These are phyloP conservation scores for Triplophysa dalaica DNA, from an alignment of 2,113 vertebrate genomes.

Conservation along the genomic window DNA sequence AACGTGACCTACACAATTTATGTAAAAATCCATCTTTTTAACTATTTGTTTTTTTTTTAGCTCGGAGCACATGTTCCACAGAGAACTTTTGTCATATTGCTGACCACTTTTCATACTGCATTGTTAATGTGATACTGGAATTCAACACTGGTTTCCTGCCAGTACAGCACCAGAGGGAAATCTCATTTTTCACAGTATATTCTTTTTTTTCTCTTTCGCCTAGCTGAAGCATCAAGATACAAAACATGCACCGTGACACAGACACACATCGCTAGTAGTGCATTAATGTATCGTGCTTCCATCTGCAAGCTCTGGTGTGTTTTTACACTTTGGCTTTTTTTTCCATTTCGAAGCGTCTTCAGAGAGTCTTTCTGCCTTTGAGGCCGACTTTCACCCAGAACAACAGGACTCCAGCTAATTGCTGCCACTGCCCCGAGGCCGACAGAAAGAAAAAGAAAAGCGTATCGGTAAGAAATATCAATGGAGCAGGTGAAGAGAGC, in stretches of 20 bases:
- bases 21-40: background rate
- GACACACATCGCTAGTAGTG: conserved; percentile 2
- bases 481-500: conserved; percentile 30
- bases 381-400: conserved; percentile 12
- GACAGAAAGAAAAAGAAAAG: background rate
- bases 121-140: conserved; percentile 31
- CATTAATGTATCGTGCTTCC: conserved; percentile 17
- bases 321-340: conserved; percentile 16
- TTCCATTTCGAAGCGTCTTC: background rate
- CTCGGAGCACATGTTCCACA: background rate
- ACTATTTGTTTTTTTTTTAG: background rate
- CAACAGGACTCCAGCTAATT: conserved; percentile 38
- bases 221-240: background rate
- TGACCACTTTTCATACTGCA: conserved; percentile 1
- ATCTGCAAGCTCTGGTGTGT: conserved; percentile 1
- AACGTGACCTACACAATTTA: background rate
- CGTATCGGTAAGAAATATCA: conserved; percentile 23
- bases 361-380: conserved; percentile 5
- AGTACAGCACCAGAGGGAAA: conserved; percentile 32
- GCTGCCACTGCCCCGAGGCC: conserved; percentile 31
- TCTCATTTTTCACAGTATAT: conserved; percentile 24
- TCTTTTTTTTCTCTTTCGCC: background rate
- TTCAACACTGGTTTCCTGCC: conserved; percentile 36
- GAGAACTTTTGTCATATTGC: background rate
- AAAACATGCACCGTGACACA: background rate